Evolutionary conservation across 2,888 invertebrate species (phyloP).

Genomic region (Barypeithes pellucidus): DNA sequence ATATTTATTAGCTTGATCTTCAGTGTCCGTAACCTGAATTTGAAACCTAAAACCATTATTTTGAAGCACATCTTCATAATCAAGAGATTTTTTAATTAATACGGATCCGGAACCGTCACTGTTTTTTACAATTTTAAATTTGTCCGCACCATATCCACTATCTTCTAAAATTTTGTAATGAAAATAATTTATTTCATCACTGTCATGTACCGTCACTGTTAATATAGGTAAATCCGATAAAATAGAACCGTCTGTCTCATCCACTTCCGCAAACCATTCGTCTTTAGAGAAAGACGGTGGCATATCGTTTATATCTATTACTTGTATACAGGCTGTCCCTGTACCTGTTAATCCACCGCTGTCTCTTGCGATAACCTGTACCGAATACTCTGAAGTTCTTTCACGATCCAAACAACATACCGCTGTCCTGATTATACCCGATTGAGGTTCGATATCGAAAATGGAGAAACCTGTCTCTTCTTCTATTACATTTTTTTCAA

Average conservation of each 20-base stretch:
- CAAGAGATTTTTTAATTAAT: slow-evolving; percentile 94
- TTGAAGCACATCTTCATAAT: slow-evolving; percentile 95
- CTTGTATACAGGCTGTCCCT: slow-evolving; percentile 94
- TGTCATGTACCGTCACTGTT: slow-evolving; percentile 95
- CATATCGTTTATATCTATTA: slow-evolving; percentile 99
- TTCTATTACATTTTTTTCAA: slow-evolving; percentile 97
- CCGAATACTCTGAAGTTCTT: slow-evolving; percentile 95
- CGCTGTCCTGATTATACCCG: slow-evolving; percentile 96
- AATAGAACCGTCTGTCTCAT: slow-evolving; percentile 93
- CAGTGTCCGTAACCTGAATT: slow-evolving; percentile 95
- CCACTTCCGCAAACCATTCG: slow-evolving; percentile 96
- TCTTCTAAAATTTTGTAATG: slow-evolving; percentile 93
- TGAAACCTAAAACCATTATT: slow-evolving; percentile 96
- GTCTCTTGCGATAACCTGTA: slow-evolving; percentile 97
- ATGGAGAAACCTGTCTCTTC: slow-evolving; percentile 97
- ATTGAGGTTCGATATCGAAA: slow-evolving; percentile 96
- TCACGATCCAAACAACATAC: slow-evolving; percentile 96
- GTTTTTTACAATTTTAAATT: slow-evolving; percentile 96
- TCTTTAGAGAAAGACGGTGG: slow-evolving; percentile 98
- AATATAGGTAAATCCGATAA: slow-evolving; percentile 94
- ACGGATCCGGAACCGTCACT: slow-evolving; percentile 95
- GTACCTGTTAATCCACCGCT: slow-evolving; percentile 96
- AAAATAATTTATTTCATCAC: slow-evolving; percentile 96
- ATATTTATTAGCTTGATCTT: slow-evolving; percentile 96
- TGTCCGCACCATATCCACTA: slow-evolving; percentile 95